A percentile compares a stretch with the other conserved stretches of the same genome.
Evolutionary conservation across 2,888 invertebrate genomes (phyloP).

Genomic region (Philaethria dido): DNA sequence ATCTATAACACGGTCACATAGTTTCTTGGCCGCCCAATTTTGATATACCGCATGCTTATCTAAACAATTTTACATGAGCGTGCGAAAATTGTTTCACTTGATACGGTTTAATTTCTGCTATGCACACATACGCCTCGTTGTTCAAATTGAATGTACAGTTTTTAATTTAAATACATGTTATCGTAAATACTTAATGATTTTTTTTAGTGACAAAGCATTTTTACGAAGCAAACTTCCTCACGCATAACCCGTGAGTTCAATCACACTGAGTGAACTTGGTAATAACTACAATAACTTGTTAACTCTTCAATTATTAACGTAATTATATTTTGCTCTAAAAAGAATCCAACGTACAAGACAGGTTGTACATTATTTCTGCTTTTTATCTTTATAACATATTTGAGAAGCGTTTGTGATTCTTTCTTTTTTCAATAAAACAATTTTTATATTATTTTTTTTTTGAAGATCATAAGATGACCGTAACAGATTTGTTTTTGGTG

Average conservation of each 20-base stretch:
- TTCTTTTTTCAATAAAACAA: not conserved
- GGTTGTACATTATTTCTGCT: conserved; percentile 1
- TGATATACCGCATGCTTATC: conserved; percentile 63
- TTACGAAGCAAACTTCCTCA: conserved; percentile 36
- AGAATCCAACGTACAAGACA: no score
- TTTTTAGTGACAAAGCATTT: conserved; percentile 38
- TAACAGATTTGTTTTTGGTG: not conserved
- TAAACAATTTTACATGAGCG: conserved; percentile 65
- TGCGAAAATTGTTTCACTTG: conserved; percentile 65
- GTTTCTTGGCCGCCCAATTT: conserved; percentile 76
- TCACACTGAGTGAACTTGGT: conserved; percentile 15
- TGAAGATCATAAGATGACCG: not conserved
- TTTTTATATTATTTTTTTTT: not conserved
- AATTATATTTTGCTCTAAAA: not conserved
- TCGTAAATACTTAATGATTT: conserved; percentile 46
- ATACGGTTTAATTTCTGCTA: conserved; percentile 55
- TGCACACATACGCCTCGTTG: conserved; percentile 53
- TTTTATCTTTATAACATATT: not conserved
- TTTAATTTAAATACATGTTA: conserved; percentile 51
- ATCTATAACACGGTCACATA: conserved; percentile 80
- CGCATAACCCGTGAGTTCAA: conserved; percentile 33
- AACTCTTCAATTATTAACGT: conserved; percentile 2
- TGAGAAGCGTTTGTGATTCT: not conserved
- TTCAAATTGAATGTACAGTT: conserved; percentile 57
- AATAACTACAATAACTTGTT: conserved; percentile 21